Percentiles rank a stretch among this genome's conserved stretches.
Evolutionary conservation across 2,888 invertebrate genomes (phyloP).

Genomic region (Eupeodes luniger): DNA sequence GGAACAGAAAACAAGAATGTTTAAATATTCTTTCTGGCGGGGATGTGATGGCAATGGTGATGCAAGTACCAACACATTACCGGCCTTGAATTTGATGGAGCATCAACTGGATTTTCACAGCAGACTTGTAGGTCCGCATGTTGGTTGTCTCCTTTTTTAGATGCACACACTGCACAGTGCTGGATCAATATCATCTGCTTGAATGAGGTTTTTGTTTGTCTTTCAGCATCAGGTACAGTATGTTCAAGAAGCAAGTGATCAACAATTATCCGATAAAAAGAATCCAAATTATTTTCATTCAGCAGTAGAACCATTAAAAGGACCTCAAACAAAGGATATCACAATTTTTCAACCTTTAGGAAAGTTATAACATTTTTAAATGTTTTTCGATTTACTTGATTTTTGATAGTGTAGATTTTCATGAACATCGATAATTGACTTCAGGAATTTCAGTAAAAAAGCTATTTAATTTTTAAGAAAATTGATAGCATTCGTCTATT

Average conservation of each 20-base stretch:
- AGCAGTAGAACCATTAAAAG: no score
- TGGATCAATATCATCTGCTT: constrained; percentile 65
- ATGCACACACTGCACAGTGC: neutral
- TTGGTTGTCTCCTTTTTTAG: neutral
- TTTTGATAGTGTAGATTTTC: no score
- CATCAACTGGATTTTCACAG: constrained; percentile 31
- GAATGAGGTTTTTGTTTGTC: neutral
- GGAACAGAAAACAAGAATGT: constrained; percentile 20
- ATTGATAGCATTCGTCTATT: no score
- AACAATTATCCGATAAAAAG: no score
- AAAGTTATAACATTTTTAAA: no score
- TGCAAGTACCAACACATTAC: constrained; percentile 46
- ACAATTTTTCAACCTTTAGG: no score
- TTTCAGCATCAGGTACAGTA: constrained; percentile 11
- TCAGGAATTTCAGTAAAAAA: no score
- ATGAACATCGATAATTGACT: no score
- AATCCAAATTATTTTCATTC: no score
- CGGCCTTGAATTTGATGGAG: constrained; percentile 69
- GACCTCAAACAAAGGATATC: no score
- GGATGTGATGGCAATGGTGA: neutral
- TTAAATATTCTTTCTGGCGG: constrained; percentile 11
- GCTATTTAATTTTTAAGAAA: no score
- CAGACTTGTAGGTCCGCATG: constrained; percentile 20
- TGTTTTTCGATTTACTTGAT: no score
- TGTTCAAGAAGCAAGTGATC: constrained; percentile 7